Base-by-base conservation (phyloP, 1,140 invertebrate species). In the Megathymus violae region DNA sequence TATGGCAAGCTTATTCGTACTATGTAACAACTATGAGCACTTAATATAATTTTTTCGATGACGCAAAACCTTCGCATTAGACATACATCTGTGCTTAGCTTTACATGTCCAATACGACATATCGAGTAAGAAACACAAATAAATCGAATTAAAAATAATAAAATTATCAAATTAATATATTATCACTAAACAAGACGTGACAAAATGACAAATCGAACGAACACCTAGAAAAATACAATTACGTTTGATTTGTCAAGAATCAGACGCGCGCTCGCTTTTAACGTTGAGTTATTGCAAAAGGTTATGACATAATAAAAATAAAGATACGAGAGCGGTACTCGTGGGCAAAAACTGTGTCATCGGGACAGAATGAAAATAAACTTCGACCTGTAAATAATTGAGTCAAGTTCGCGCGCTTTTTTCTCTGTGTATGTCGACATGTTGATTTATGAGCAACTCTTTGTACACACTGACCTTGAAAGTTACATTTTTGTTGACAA, bases 361-460 rank as follows among this genome's bases (percentile, higher is more conserved):
- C 52, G 52, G 40, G 40, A 56, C 52, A 56, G 52, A 56, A 31
- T 56, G 44, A 56, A 56, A 56, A 56, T 56, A 56, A 56, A 56
- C 51, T 11, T 7, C 38, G 52, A 44, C 40, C 52, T 27, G 52
- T 22, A 27, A 56, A 31, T 38, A 56, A 56, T 44, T 43, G 52
- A 56, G 52, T 56, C 52, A 56, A 56, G 52, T 56, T 56, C 52
- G 52, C 52, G 52, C 51, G 36, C 51, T 54, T 54, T 54, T 54
- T 54, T 54, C 16, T 54, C n/a, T n/a, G 40, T 17, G n/a, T 31
- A 31, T 4, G 27, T 31, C 9, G 27, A 7, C 9, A 22, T 22
- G 19, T 4, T 31, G 9, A 31, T 31, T 31, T 31, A 31, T 31
- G 4, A 22, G 5, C 2, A 22, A n/a, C n/a, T n/a, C n/a, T n/a